Evolutionary conservation across 2,113 vertebrate species (phyloP), one percentile per base, ranked within the genome.

Genomic region (Elgaria multicarinata): DNA sequence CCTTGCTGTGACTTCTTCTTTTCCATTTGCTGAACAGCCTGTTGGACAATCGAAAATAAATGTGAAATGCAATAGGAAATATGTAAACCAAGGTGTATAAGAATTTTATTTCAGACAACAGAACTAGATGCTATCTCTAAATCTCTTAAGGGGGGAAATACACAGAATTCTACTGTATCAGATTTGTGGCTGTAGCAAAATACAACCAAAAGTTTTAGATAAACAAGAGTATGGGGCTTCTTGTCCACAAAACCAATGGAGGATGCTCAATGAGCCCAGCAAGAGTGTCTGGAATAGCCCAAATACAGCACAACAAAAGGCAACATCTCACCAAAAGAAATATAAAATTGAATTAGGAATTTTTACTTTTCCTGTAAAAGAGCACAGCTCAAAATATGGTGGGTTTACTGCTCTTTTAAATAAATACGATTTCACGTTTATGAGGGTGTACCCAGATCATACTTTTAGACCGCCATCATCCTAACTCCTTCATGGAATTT

Each of bases 21-120:
- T 91, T 99, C 98, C 98, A 99, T 98, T 90, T 99, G 98, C 86
- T 99, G 98, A 50, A 99, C 97, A 0, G 98, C 99, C 99, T 99
- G 91, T 78, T 74, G 44, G 75, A 82, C 13, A 76, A 5, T 90
- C 7, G 87, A 76, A 87, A 87, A 85, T 64, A 90, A 92, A 72
- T 39, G 50, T 85, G 81, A 84, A 78, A 90, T 36, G n/a, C 74
- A 14, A 18, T 79, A 5, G 0, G 53, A 33, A 85, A 6, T 26
- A 89, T 83, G 88, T 94, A 94, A 95, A 86, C 12, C 33, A 79
- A 33, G 44, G 50, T 71, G 31, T 77, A 5, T 55, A 75, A 84
- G 0, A 28, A 33, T 78, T 18, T 67, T 90, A 74, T 93, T 72
- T 76, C 50, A 31, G 33, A 14, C 66, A 67, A 79, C 44, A 69